Conservation (phyloP, 2,888 invertebrate species). For the Nowickia ferox region DNA sequence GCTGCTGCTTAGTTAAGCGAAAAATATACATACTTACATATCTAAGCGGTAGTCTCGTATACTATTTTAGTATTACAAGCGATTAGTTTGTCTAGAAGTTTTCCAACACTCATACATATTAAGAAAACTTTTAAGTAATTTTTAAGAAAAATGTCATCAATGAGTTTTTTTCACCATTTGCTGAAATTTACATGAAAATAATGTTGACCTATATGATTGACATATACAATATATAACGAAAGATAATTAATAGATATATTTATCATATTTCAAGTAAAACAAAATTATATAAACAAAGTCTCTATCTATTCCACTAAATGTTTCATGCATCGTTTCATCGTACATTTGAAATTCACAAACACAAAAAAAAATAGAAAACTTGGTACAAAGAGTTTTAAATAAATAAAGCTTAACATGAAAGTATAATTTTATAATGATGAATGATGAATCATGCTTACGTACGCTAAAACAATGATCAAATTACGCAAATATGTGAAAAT, state of each 20-base stretch:
- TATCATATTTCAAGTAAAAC: background rate
- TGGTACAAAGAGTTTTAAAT: too few species aligned
- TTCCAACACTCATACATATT: background rate
- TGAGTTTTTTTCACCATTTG: too few species aligned
- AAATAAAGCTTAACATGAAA: background rate
- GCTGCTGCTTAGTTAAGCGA: too few species aligned
- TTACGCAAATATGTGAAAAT: slow-evolving; percentile 1
- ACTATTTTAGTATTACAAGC: background rate
- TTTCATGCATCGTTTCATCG: background rate
- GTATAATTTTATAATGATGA: slow-evolving; percentile 15
- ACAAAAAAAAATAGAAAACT: background rate
- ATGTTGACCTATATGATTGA: slow-evolving; percentile 1
- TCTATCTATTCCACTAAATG: background rate
- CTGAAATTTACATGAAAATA: too few species aligned
- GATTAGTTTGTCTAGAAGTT: background rate
- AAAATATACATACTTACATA: too few species aligned
- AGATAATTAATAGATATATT: background rate
- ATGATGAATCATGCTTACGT: background rate
- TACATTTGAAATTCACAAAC: background rate
- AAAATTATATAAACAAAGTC: background rate
- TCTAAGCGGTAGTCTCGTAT: background rate
- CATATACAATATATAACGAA: background rate
- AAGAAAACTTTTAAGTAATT: too few species aligned
- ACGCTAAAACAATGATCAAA: slow-evolving; percentile 13
- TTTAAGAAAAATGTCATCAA: too few species aligned